phyloP scores from a whole-genome alignment of 2,888 invertebrate species.

The Ectemnius continuus region DNA sequence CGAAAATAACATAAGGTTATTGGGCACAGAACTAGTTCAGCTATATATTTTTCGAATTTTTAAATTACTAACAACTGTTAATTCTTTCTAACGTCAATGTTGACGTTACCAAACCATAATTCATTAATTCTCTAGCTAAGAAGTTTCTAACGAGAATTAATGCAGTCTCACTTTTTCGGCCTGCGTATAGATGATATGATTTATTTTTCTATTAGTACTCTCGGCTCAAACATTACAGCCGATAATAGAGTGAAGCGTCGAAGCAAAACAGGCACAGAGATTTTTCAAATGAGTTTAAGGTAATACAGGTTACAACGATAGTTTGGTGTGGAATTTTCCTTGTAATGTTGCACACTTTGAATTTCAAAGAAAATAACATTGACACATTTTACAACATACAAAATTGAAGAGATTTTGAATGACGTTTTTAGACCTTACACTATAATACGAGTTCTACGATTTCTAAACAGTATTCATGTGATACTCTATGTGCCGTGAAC shows the following conservation, averaged over 20 bases:
- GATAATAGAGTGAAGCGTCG: slow-evolving; percentile 72
- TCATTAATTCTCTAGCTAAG: no score
- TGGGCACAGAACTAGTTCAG: slow-evolving; percentile 4
- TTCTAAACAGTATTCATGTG: slow-evolving; percentile 2
- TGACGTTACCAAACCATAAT: no score
- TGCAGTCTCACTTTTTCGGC: neutral
- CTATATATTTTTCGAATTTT: no score
- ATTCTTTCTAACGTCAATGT: no score
- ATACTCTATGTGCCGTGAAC: neutral
- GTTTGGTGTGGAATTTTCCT: slow-evolving; percentile 52
- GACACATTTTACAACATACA: slow-evolving; percentile 3
- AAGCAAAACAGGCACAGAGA: slow-evolving; percentile 85
- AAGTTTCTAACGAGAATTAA: neutral
- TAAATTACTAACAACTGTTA: no score
- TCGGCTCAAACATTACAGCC: slow-evolving; percentile 64
- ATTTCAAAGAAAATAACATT: slow-evolving; percentile 13
- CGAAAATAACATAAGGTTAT: neutral
- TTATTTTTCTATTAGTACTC: slow-evolving; percentile 70
- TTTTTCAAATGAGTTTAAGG: slow-evolving; percentile 89
- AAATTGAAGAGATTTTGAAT: no score
- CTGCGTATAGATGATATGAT: slow-evolving; percentile 39
- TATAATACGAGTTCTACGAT: no score
- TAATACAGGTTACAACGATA: slow-evolving; percentile 69
- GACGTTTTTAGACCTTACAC: no score
- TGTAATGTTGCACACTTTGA: slow-evolving; percentile 8